These are phyloP conservation scores for Ectropis crepuscularia DNA, from an alignment of 2,888 invertebrate species.

Conservation along the genomic window DNA sequence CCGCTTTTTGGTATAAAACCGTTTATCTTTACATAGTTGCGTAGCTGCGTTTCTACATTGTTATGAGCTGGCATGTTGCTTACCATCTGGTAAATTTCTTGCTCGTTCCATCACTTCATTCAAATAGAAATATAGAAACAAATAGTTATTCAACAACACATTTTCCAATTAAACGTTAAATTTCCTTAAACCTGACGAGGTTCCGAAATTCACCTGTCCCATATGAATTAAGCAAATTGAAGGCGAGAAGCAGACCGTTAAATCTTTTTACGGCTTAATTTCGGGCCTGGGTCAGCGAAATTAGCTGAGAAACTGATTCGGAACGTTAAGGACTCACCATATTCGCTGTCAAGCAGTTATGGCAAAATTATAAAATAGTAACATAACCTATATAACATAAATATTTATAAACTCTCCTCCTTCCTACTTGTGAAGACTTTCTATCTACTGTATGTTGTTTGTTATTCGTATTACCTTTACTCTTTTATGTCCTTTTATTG, in stretches of 20 bases:
- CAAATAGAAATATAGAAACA: background rate
- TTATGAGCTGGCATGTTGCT: too few relatives aligned
- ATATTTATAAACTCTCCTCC: too few relatives aligned
- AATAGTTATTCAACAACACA: slow-evolving; percentile 26
- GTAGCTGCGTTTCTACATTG: too few relatives aligned
- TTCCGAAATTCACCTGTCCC: slow-evolving; percentile 45
- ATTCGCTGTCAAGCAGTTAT: slow-evolving; percentile 1
- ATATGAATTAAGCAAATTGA: slow-evolving; percentile 57
- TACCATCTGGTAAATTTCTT: too few relatives aligned
- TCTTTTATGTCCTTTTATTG: too few relatives aligned
- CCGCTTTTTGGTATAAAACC: too few relatives aligned
- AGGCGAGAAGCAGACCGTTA: slow-evolving; percentile 55
- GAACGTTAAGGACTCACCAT: slow-evolving; percentile 22
- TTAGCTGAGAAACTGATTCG: slow-evolving; percentile 47
- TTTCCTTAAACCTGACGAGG: slow-evolving; percentile 11
- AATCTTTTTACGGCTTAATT: slow-evolving; percentile 57
- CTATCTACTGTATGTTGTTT: too few relatives aligned
- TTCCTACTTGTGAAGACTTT: too few relatives aligned
- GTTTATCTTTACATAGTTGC: too few relatives aligned
- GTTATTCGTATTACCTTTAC: too few relatives aligned
- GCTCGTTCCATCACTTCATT: too few relatives aligned
- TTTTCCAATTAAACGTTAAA: slow-evolving; percentile 6
- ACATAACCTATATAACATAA: too few relatives aligned
- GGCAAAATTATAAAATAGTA: background rate
- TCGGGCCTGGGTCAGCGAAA: slow-evolving; percentile 44